Percentiles rank a stretch among this genome's conserved stretches.
Evolutionary conservation across 2,113 vertebrate species (phyloP).

Genomic region (Datnioides undecimradiatus): DNA sequence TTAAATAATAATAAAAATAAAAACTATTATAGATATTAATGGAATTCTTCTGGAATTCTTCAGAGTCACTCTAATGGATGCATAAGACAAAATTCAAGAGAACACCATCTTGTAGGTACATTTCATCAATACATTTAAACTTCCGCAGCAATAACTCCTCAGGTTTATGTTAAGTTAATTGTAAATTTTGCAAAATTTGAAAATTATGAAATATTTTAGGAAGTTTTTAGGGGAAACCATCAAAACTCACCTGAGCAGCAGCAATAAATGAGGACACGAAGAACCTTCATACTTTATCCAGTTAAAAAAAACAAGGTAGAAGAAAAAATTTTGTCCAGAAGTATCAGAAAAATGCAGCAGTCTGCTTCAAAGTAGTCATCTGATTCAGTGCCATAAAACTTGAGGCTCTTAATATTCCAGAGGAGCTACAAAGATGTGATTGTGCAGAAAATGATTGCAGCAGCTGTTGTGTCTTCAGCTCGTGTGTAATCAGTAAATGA

Average conservation of each 20-base stretch:
- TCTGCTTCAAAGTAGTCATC: slow-evolving; percentile 20
- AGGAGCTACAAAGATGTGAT: slow-evolving; percentile 9
- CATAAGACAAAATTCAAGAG: too few relatives aligned
- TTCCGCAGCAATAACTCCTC: too few relatives aligned
- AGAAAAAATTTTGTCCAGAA: neutral
- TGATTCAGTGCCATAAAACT: slow-evolving; percentile 15
- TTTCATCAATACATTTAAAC: neutral
- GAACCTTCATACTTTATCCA: slow-evolving; percentile 59
- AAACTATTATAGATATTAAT: too few relatives aligned
- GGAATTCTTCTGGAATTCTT: too few relatives aligned
- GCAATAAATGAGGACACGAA: slow-evolving; percentile 37
- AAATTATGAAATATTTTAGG: too few relatives aligned
- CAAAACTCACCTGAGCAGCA: slow-evolving; percentile 71
- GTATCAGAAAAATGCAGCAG: neutral
- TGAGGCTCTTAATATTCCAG: neutral
- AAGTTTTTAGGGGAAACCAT: neutral
- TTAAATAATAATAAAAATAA: too few relatives aligned
- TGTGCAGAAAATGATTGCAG: slow-evolving; percentile 12
- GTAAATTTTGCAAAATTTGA: neutral
- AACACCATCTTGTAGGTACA: too few relatives aligned
- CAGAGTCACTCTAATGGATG: too few relatives aligned
- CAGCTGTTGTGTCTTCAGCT: slow-evolving; percentile 4
- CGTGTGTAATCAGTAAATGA: slow-evolving; percentile 16
- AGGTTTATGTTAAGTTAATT: too few relatives aligned
- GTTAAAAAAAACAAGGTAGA: neutral